These are phyloP conservation scores for Phaetusa simplex DNA, from an alignment of 2,113 vertebrate genomes.

Conservation along the genomic window DNA sequence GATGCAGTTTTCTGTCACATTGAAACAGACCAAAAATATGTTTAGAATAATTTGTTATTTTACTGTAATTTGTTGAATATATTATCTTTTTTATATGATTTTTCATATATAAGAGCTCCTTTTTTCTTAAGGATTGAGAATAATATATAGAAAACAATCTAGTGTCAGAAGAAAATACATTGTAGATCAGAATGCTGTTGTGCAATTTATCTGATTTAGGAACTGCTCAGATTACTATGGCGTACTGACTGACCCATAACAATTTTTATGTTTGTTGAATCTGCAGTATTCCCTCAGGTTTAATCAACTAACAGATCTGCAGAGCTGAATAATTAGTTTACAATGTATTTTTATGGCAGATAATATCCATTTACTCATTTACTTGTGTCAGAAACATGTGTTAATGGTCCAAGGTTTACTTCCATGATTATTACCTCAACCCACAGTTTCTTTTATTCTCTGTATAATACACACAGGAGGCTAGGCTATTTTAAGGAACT, in stretches of 20 bases:
- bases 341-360: slow-evolving; percentile 6
- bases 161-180: neutral
- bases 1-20: neutral
- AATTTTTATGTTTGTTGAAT: neutral
- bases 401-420: neutral
- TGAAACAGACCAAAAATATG: slow-evolving; percentile 34
- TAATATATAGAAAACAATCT: neutral
- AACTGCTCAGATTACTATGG: neutral
- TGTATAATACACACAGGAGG: neutral
- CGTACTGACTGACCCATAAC: neutral
- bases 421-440: neutral
- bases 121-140: slow-evolving; percentile 18
- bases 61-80: neutral
- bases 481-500: neutral
- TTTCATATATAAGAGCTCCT: neutral
- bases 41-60: neutral
- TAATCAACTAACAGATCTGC: neutral
- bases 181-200: neutral
- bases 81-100: slow-evolving; percentile 5
- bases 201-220: neutral
- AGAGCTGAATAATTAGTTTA: slow-evolving; percentile 12
- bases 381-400: neutral
- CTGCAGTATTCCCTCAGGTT: neutral
- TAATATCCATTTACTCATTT: neutral
- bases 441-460: neutral